Base-by-base conservation (phyloP, 2,888 invertebrate genomes). In the Drosophila acutilabella region DNA sequence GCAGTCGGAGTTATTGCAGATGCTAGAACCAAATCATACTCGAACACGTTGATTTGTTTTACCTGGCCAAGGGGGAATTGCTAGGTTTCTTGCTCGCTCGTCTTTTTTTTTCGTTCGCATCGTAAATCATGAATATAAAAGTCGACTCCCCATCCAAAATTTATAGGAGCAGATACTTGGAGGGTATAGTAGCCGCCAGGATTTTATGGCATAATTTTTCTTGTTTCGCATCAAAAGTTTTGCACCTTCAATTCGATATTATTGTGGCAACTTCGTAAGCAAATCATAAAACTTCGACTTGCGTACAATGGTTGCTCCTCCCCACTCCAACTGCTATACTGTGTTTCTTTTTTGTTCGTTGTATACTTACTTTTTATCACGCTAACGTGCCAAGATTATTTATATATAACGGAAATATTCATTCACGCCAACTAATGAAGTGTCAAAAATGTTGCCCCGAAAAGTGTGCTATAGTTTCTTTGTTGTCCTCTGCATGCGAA, bases 101-200 rank as follows among this genome's bases (percentile, higher is more conserved):
- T n/a, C n/a, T 20, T 20, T 44, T 14, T 53, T 18, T 40, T 53
- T 53, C 16, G 42, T 36, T 44, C 53, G 73, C 65, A 77, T 83
- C 88, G 83, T 83, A 83, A 83, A 83, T 83, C 88, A 83, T 86
- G 71, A 86, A 83, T 80, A 72, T 77, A 61, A 77, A 83, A 74
- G 74, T 83, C 71, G 33, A 42, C 20, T 42, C 64, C 20, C 18
- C 53, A n/a, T 30, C 14, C 41, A 51, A 36, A 36, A 60, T 23
- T 45, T 14, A 20, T 45, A 10, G 36, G 13, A 13, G 13, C 23
- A 36, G 10, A 8, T 20, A 47, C 16, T 45, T 36, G 47, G 30
- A 23, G 2, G n/a, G 33, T 51, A 41, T 48, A 62, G 71, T 71
- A 57, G 66, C 67, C 42, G 47, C 51, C 36, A 61, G 61, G 50